A percentile compares a stretch with the other conserved stretches of the same genome.
Conservation (phyloP, 1,140 invertebrate genomes). For the Scaptomyza montana region DNA sequence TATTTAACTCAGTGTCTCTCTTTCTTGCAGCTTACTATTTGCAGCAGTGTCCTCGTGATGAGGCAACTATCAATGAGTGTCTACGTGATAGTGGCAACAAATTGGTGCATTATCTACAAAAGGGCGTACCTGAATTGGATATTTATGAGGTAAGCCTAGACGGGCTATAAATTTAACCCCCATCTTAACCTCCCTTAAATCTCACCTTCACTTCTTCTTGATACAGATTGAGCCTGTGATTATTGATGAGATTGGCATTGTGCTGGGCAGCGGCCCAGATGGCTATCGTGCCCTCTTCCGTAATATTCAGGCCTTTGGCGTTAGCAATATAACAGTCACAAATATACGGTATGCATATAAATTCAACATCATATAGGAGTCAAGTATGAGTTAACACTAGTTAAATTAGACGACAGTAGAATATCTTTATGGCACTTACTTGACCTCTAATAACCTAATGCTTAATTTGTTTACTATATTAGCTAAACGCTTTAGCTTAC, state of each 20-base stretch:
- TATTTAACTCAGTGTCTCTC: not conserved
- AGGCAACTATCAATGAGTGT: conserved; percentile 89
- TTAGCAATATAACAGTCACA: conserved; percentile 90
- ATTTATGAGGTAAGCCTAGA: conserved; percentile 85
- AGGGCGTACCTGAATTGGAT: conserved; percentile 88
- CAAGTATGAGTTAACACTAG: conserved; percentile 2
- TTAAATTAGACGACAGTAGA: no score
- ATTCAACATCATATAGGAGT: not conserved
- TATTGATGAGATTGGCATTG: conserved; percentile 91
- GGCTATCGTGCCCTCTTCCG: conserved; percentile 91
- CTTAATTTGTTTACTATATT: not conserved
- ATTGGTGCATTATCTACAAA: conserved; percentile 88
- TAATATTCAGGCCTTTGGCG: conserved; percentile 90
- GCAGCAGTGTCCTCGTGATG: conserved; percentile 88
- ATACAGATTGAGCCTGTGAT: conserved; percentile 89
- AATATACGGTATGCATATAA: conserved; percentile 87
- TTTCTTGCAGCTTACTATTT: conserved; percentile 86
- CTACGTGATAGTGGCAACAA: conserved; percentile 89
- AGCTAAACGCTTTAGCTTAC: not conserved
- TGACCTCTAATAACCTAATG: conserved; percentile 8
- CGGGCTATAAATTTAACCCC: not conserved
- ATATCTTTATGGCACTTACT: not conserved
- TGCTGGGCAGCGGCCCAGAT: conserved; percentile 89
- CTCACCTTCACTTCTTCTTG: conserved; percentile 29
- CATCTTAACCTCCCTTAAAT: not conserved